Percentiles rank a stretch among this genome's conserved stretches.
Evolutionary conservation across 1,140 invertebrate genomes (phyloP).

Genomic region (Littorina saxatilis): DNA sequence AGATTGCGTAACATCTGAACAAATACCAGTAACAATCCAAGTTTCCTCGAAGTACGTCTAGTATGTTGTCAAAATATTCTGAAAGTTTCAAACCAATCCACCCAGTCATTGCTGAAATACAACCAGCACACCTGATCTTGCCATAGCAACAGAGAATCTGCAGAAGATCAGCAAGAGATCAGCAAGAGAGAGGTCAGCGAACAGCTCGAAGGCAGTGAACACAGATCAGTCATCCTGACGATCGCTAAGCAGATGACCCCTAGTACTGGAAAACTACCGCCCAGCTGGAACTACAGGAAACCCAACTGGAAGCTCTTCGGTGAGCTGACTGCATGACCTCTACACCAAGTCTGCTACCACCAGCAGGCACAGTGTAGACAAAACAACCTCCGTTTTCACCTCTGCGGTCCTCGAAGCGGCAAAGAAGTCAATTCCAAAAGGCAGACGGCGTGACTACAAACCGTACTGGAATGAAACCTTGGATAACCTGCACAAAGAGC

Average conservation of each 20-base stretch:
- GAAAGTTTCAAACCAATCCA: no score
- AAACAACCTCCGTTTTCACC: neutral
- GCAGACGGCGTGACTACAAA: no score
- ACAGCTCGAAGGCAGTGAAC: conserved; percentile 42
- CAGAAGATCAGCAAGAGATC: no score
- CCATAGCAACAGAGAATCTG: conserved; percentile 42
- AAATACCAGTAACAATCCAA: no score
- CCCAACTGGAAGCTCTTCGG: no score
- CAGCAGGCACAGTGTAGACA: neutral
- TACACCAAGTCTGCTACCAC: conserved; percentile 11
- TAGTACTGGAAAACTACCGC: neutral
- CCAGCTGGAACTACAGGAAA: no score
- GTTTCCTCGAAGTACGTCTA: no score
- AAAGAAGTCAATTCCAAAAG: neutral
- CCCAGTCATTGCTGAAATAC: no score
- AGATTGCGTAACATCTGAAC: no score
- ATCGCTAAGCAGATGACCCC: neutral
- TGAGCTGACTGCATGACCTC: conserved; percentile 38
- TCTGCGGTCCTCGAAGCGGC: conserved; percentile 14
- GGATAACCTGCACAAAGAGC: neutral
- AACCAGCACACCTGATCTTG: conserved; percentile 43
- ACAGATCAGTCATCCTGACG: conserved; percentile 11
- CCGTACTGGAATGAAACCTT: conserved; percentile 14
- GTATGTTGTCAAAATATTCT: no score
- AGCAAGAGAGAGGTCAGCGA: neutral